Percentiles rank a stretch among this genome's conserved stretches.
Conservation (phyloP, 2,797 vertebrate genomes). For the Harpagifer antarcticus region DNA sequence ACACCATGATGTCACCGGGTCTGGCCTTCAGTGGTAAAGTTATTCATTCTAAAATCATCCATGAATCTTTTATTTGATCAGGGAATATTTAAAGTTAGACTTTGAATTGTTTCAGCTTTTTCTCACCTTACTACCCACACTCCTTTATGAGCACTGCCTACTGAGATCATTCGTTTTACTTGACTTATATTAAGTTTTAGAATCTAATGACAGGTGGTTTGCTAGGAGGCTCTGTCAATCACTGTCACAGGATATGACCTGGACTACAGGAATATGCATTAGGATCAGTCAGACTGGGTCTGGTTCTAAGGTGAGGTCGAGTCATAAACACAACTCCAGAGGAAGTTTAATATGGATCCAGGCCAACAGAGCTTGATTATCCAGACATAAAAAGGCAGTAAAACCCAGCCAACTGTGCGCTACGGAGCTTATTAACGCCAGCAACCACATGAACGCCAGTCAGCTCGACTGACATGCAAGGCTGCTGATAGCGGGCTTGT, state of each 20-base stretch:
- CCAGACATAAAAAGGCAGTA: constrained; percentile 24
- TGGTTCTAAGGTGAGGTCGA: neutral
- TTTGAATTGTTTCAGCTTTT: constrained; percentile 4
- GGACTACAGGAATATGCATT: constrained; percentile 34
- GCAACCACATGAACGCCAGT: constrained; percentile 43
- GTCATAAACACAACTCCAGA: constrained; percentile 14
- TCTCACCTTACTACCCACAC: constrained; percentile 1
- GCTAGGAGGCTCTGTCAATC: constrained; percentile 26
- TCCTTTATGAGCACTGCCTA: constrained; percentile 9
- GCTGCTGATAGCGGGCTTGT: constrained; percentile 40
- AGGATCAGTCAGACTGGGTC: constrained; percentile 1
- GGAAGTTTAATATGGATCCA: constrained; percentile 29
- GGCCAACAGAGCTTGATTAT: constrained; percentile 37
- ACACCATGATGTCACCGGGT: neutral
- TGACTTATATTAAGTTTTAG: neutral
- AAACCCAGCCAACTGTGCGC: constrained; percentile 45
- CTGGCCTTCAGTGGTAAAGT: neutral
- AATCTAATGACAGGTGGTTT: neutral
- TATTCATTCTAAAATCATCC: constrained; percentile 13
- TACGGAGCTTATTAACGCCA: constrained; percentile 47
- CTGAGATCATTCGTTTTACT: neutral
- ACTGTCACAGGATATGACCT: constrained; percentile 22
- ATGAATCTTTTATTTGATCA: constrained; percentile 34
- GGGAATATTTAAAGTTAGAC: constrained; percentile 3
- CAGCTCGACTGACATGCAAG: constrained; percentile 51